A percentile compares a stretch with the other conserved stretches of the same genome.
Conservation (phyloP, 2,888 invertebrate species). For the Lingula anatina region DNA sequence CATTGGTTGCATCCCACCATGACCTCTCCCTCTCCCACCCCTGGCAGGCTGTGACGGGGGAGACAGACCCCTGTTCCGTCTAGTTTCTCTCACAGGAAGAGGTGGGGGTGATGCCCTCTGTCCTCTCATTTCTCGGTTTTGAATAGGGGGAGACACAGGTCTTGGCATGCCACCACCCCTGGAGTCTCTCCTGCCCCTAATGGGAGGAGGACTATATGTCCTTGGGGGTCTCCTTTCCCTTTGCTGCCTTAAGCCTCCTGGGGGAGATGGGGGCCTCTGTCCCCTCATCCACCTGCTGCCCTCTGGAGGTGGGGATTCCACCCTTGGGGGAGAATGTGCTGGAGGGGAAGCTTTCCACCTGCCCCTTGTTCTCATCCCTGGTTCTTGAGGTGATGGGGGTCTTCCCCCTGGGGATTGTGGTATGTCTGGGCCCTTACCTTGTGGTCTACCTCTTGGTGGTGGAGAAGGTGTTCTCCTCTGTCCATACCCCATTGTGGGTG, state of each 20-base stretch:
- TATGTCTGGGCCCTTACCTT: too few relatives aligned
- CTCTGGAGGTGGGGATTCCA: conserved; percentile 9
- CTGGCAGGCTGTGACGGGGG: conserved; percentile 9
- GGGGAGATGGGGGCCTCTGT: conserved; percentile 15
- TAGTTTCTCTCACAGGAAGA: conserved; percentile 4
- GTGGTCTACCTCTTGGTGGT: too few relatives aligned
- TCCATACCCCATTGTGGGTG: too few relatives aligned
- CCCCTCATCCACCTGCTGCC: conserved; percentile 11
- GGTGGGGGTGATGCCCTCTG: conserved; percentile 6
- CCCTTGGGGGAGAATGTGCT: conserved; percentile 15
- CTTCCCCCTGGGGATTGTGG: conserved; percentile 8
- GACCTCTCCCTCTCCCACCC: conserved; percentile 6
- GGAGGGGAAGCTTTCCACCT: conserved; percentile 10
- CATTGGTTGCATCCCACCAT: too few relatives aligned
- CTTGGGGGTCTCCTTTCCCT: neutral
- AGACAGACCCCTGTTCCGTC: conserved; percentile 9
- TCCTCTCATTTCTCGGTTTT: too few relatives aligned
- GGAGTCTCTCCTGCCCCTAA: conserved; percentile 14
- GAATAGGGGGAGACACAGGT: too few relatives aligned
- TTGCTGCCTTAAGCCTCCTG: neutral
- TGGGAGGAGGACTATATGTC: conserved; percentile 8
- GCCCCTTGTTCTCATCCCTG: too few relatives aligned
- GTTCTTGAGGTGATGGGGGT: conserved; percentile 14
- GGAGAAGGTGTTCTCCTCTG: too few relatives aligned
- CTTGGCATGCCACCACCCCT: too few relatives aligned